A percentile compares a stretch with the other conserved stretches of the same genome.
These are phyloP conservation scores for Catharus fuscescens DNA, from an alignment of 2,113 vertebrate genomes.

Conservation along the genomic window DNA sequence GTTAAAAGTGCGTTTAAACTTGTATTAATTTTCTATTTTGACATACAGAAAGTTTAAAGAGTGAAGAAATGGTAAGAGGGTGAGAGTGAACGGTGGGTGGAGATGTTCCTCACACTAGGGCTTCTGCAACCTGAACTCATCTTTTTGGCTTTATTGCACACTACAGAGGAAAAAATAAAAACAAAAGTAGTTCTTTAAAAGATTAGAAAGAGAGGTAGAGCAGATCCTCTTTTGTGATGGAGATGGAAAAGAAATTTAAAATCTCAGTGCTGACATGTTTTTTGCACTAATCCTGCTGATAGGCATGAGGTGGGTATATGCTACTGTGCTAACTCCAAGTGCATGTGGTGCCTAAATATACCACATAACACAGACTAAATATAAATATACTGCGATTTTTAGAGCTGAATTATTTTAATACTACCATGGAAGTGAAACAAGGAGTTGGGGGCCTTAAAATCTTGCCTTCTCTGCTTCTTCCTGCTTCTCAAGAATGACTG, in stretches of 20 bases:
- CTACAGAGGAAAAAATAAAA: not conserved
- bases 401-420: not conserved
- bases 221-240: not conserved
- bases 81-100: not conserved
- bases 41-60: not conserved
- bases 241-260: not conserved
- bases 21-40: not conserved
- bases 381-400: not conserved
- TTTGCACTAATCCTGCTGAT: not conserved
- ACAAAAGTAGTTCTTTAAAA: not conserved
- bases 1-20: not conserved
- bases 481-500: not conserved
- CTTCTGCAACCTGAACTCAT: not conserved
- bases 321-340: not conserved
- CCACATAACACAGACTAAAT: not conserved
- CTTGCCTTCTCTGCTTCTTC: not conserved
- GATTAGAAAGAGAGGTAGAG: not conserved
- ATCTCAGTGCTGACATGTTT: fast-evolving
- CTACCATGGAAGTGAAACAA: not conserved
- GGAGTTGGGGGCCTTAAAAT: not conserved
- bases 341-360: not conserved
- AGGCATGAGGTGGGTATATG: fast-evolving
- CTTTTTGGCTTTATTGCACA: not conserved
- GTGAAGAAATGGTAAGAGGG: not conserved
- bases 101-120: not conserved